phyloP scores from a whole-genome alignment of 2,888 invertebrate species.

The Agriopis marginaria region DNA sequence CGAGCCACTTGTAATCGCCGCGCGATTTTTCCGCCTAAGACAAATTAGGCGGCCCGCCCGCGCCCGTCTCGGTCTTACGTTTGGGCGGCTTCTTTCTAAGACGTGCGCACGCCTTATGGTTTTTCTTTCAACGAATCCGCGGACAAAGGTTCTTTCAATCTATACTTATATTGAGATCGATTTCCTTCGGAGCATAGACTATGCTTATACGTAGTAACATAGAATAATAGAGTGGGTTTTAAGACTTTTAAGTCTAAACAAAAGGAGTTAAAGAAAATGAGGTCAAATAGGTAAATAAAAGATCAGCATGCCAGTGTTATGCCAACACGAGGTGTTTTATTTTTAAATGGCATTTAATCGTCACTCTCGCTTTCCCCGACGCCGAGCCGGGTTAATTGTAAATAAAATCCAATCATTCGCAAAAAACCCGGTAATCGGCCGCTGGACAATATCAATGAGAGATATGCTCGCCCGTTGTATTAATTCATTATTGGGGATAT shows the following conservation, averaged over 20 bases:
- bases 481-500: slow-evolving; percentile 52
- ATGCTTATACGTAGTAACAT: too few species aligned
- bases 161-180: slow-evolving; percentile 10
- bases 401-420: slow-evolving; percentile 86
- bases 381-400: slow-evolving; percentile 82
- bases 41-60: slow-evolving; percentile 83
- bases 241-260: not conserved
- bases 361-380: slow-evolving; percentile 80
- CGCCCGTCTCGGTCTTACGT: slow-evolving; percentile 62
- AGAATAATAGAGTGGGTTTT: too few species aligned
- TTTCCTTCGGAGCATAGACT: not conserved
- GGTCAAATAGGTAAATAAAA: not conserved
- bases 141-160: slow-evolving; percentile 9
- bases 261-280: not conserved
- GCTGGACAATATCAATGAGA: slow-evolving; percentile 79
- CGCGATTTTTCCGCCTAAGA: slow-evolving; percentile 86
- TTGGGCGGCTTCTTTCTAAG: slow-evolving; percentile 80
- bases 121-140: slow-evolving; percentile 44
- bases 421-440: slow-evolving; percentile 82
- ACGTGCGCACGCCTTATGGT: slow-evolving; percentile 65
- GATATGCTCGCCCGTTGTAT: slow-evolving; percentile 63
- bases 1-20: slow-evolving; percentile 86
- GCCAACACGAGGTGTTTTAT: slow-evolving; percentile 74
- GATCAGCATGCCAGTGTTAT: not conserved
- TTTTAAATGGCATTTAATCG: slow-evolving; percentile 85